phyloP scores from a whole-genome alignment of 2,888 invertebrate species.

The Hyalella azteca region DNA sequence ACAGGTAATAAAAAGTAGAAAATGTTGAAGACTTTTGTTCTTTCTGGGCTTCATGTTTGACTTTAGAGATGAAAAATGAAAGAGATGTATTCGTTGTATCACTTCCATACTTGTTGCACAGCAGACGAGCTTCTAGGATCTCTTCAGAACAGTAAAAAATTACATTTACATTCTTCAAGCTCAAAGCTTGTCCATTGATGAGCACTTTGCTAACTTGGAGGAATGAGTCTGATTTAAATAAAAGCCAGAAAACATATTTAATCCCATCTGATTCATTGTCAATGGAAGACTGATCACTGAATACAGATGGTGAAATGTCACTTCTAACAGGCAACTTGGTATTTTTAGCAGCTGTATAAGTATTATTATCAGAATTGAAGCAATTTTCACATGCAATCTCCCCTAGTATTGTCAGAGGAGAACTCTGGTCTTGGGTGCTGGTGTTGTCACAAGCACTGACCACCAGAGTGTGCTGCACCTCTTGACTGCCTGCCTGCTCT shows the following conservation, averaged over 20 bases:
- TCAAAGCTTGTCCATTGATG: background rate
- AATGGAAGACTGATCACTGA: no score
- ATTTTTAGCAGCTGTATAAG: no score
- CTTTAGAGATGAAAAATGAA: background rate
- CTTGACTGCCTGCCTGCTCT: background rate
- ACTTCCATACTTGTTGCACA: slow-evolving; percentile 5
- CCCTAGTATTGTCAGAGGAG: no score
- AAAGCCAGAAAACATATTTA: no score
- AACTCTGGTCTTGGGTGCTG: no score
- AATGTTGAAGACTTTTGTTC: background rate
- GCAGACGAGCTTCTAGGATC: background rate
- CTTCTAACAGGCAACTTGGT: no score
- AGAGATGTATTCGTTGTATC: background rate
- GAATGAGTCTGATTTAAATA: background rate
- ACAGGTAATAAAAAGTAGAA: background rate
- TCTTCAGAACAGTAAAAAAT: background rate
- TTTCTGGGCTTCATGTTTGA: background rate
- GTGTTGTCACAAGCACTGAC: no score
- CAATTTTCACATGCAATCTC: no score
- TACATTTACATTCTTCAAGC: background rate
- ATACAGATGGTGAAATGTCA: no score
- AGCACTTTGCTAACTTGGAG: background rate
- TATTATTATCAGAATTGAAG: no score
- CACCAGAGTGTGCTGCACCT: background rate
- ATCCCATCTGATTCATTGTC: no score